phyloP scores from a whole-genome alignment of 2,888 invertebrate species.

The Hypolimnas misippus region DNA sequence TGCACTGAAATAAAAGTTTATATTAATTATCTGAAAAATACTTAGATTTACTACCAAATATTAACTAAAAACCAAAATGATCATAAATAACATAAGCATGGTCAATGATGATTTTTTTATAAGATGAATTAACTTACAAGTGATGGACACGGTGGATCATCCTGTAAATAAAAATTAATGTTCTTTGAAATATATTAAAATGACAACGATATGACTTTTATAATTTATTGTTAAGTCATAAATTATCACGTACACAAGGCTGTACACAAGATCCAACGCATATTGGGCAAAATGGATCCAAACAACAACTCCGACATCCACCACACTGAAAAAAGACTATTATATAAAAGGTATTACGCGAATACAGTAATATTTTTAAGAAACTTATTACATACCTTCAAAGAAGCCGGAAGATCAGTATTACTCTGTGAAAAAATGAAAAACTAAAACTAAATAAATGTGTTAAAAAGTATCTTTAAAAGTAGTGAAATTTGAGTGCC shows the following conservation, averaged over 20 bases:
- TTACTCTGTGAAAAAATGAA: constrained; percentile 64
- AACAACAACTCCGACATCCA: constrained; percentile 54
- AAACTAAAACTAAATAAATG: not conserved
- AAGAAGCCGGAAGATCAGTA: constrained; percentile 64
- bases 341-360: not conserved
- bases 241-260: constrained; percentile 47
- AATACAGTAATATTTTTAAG: not conserved
- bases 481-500: too few relatives aligned
- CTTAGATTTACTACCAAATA: not conserved
- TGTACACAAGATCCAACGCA: constrained; percentile 46
- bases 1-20: constrained; percentile 44
- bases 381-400: constrained; percentile 61
- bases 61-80: not conserved
- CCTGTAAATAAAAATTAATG: constrained; percentile 33
- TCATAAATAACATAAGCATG: too few relatives aligned
- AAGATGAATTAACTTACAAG: constrained; percentile 35
- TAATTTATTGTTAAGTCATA: not conserved
- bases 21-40: not conserved
- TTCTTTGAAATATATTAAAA: not conserved
- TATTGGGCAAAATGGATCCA: constrained; percentile 46
- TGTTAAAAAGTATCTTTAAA: too few relatives aligned
- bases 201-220: not conserved
- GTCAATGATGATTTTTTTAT: not conserved
- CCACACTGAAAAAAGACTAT: constrained; percentile 53
- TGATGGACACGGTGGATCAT: constrained; percentile 40